Evolutionary conservation across 2,888 invertebrate species (phyloP).

Genomic region (Apodemia zela): DNA sequence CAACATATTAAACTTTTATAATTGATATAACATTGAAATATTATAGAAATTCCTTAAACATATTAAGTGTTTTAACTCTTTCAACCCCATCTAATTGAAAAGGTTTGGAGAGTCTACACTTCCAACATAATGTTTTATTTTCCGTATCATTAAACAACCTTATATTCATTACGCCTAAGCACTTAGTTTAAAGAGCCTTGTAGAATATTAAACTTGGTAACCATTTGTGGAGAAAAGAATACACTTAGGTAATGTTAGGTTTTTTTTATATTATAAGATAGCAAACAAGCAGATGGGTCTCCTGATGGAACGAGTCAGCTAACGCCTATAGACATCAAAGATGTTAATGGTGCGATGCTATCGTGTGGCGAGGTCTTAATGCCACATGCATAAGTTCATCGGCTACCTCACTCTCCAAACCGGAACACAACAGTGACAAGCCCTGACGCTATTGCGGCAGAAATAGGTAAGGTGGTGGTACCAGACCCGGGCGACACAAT

Average conservation of each 20-base stretch:
- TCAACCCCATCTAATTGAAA: conserved; percentile 16
- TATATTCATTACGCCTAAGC: conserved; percentile 9
- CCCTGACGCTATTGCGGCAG: no score
- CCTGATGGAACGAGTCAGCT: no score
- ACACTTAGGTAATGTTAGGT: neutral
- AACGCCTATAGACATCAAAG: no score
- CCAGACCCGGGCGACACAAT: no score
- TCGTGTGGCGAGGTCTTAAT: no score
- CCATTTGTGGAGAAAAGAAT: conserved; percentile 7
- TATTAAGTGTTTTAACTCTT: neutral
- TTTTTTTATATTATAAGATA: no score
- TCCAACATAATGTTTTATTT: conserved; percentile 1
- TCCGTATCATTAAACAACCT: neutral
- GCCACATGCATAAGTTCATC: no score
- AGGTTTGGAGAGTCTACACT: conserved; percentile 7
- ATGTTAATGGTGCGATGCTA: no score
- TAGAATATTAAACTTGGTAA: conserved; percentile 1
- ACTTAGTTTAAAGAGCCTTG: conserved; percentile 5
- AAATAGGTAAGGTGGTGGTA: no score
- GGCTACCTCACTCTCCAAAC: no score
- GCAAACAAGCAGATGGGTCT: no score
- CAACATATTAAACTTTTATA: neutral
- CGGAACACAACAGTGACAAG: no score
- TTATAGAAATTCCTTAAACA: neutral
- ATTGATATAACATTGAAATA: neutral